These are phyloP conservation scores for Etheostoma spectabile DNA, from an alignment of 2,113 vertebrate genomes.

Conservation along the genomic window DNA sequence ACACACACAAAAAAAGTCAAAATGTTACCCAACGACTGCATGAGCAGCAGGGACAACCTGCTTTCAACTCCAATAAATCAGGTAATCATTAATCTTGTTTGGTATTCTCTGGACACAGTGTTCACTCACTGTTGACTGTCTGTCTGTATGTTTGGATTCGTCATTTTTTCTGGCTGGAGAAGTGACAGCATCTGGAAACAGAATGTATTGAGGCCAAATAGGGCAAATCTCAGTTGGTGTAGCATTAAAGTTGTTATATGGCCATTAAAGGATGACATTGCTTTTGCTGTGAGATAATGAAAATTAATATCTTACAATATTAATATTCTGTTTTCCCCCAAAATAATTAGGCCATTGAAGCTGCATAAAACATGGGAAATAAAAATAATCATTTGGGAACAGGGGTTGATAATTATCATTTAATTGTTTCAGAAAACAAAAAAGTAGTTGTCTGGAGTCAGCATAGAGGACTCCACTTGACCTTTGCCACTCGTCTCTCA, in stretches of 20 bases:
- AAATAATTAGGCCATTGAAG: slow-evolving; percentile 4
- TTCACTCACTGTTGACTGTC: neutral
- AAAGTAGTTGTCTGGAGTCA: neutral
- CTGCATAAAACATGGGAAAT: neutral
- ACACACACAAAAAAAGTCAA: neutral
- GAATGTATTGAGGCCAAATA: slow-evolving; percentile 39
- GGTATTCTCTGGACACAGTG: neutral
- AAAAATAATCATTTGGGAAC: neutral
- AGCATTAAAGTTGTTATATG: neutral
- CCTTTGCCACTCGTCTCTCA: slow-evolving; percentile 34
- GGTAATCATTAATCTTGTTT: slow-evolving; percentile 17
- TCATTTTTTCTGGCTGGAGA: neutral
- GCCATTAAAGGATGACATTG: slow-evolving; percentile 5
- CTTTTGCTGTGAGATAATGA: slow-evolving; percentile 8
- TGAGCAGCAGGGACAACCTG: neutral
- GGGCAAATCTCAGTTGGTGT: slow-evolving; percentile 40
- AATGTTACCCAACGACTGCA: neutral
- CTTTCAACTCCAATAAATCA: neutral
- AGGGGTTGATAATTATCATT: neutral
- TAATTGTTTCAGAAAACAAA: slow-evolving; percentile 11
- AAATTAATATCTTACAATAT: no score
- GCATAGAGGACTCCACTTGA: slow-evolving; percentile 32
- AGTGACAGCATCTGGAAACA: slow-evolving; percentile 7
- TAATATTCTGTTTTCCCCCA: neutral
- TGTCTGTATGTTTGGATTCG: neutral